A percentile compares a stretch with the other conserved stretches of the same genome.
Conservation (phyloP, 64 coral and sea anemone genomes). For the Dendrophyllia cribrosa region DNA sequence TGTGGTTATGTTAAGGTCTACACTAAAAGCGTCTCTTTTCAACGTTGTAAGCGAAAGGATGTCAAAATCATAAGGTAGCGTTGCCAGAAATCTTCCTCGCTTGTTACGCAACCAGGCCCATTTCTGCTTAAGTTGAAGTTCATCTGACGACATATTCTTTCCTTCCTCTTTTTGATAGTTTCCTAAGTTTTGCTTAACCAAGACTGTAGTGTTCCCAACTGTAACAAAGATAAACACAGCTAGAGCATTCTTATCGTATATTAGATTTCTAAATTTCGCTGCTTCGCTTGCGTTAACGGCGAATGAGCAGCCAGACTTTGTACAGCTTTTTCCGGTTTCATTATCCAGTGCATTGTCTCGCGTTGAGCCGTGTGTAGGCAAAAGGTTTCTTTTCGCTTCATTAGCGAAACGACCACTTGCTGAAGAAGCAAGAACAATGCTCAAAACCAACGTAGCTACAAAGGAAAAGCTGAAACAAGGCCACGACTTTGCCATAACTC, state of each 20-base stretch:
- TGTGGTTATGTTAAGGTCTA: slow-evolving; percentile 39
- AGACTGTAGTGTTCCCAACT: slow-evolving; percentile 41
- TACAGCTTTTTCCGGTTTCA: background rate
- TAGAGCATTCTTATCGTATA: slow-evolving; percentile 58
- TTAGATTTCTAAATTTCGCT: background rate
- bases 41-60: slow-evolving; percentile 96
- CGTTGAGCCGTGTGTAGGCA: background rate
- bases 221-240: slow-evolving; percentile 81
- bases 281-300: background rate
- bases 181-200: background rate
- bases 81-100: slow-evolving; percentile 84
- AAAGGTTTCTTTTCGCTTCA: background rate
- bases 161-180: background rate
- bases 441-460: background rate
- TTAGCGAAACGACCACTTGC: background rate
- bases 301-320: background rate
- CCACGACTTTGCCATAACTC: background rate
- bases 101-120: slow-evolving; percentile 84
- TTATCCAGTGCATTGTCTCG: background rate
- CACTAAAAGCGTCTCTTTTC: slow-evolving; percentile 66
- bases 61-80: slow-evolving; percentile 94
- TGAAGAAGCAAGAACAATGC: background rate
- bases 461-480: background rate
- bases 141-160: background rate
- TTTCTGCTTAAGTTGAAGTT: slow-evolving; percentile 64